phyloP scores from a whole-genome alignment of 2,113 vertebrate species.

The Cyrtonyx montezumae region DNA sequence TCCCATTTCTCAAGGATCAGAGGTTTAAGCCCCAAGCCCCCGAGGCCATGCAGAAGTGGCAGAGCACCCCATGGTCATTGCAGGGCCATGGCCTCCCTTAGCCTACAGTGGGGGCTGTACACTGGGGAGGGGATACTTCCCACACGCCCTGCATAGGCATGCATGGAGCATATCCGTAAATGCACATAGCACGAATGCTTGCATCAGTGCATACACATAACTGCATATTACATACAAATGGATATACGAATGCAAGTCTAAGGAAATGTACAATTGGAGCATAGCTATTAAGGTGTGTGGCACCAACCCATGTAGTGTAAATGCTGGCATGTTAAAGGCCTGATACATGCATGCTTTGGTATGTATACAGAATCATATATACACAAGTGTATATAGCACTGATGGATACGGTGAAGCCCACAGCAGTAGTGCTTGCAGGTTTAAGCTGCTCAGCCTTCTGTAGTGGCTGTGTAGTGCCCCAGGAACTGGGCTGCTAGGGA shows the following conservation, averaged over 20 bases:
- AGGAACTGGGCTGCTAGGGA: not conserved
- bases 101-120: accelerated
- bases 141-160: accelerated
- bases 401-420: accelerated
- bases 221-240: accelerated
- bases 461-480: not conserved
- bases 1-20: not conserved
- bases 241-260: accelerated
- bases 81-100: accelerated
- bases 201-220: accelerated
- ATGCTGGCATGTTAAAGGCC: not conserved
- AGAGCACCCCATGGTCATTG: accelerated
- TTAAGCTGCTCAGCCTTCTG: not conserved
- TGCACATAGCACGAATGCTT: accelerated
- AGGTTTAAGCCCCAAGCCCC: not conserved
- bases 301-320: not conserved
- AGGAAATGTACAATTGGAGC: accelerated
- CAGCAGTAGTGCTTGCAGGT: not conserved
- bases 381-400: accelerated
- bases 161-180: accelerated
- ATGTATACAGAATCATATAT: accelerated
- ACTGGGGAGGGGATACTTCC: not conserved
- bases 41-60: accelerated
- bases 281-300: accelerated
- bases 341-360: accelerated